Conservation (phyloP, 1,140 invertebrate species). For the Teleopsis dalmanni region DNA sequence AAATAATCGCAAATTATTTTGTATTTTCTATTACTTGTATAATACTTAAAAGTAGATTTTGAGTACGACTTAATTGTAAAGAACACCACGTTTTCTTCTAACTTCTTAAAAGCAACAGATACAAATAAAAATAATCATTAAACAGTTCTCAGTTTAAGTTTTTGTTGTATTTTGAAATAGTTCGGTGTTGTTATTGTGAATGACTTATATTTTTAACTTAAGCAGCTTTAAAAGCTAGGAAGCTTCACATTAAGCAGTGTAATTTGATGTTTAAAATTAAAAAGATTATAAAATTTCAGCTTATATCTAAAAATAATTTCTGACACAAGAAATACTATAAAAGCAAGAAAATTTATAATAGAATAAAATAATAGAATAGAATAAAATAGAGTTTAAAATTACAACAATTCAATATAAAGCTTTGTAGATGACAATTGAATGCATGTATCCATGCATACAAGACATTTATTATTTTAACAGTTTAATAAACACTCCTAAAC, state of each 20-base stretch:
- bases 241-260: conserved; percentile 8
- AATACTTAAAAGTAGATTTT: not conserved
- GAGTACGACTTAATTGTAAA: conserved; percentile 5
- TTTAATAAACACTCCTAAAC: too few relatives aligned
- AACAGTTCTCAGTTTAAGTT: not conserved
- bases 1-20: conserved; percentile 3
- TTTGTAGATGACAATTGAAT: conserved; percentile 18
- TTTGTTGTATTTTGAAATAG: not conserved
- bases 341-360: conserved; percentile 5
- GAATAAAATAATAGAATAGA: not conserved
- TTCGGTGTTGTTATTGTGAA: not conserved
- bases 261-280: conserved; percentile 2
- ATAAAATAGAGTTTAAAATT: conserved; percentile 18
- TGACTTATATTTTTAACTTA: not conserved
- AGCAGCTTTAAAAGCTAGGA: conserved; percentile 6
- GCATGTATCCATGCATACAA: not conserved
- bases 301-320: conserved; percentile 1
- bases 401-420: conserved; percentile 41
- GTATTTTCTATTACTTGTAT: too few relatives aligned
- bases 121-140: conserved; percentile 2
- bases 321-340: conserved; percentile 7
- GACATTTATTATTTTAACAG: not conserved
- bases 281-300: not conserved
- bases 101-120: not conserved
- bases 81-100: too few relatives aligned